A percentile compares a stretch with the other conserved stretches of the same genome.
These are phyloP conservation scores for Drosophila pegasa DNA, from an alignment of 2,888 invertebrate species.

Conservation along the genomic window DNA sequence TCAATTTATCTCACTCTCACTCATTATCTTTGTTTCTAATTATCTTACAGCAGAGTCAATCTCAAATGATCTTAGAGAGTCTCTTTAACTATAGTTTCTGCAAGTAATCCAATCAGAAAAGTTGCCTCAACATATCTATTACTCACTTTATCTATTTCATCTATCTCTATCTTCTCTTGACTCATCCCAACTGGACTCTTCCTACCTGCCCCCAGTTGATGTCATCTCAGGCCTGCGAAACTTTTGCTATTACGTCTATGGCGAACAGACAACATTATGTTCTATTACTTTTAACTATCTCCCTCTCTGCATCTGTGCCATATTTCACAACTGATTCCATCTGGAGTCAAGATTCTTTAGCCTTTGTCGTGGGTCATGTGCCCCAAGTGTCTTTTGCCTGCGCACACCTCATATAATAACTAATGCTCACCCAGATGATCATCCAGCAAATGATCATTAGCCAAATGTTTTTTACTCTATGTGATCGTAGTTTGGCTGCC, in stretches of 20 bases:
- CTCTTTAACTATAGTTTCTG: not conserved
- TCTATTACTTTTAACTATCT: not conserved
- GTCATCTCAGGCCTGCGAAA: constrained; percentile 1
- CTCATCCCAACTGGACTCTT: not conserved
- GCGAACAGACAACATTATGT: not conserved
- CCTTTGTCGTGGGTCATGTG: constrained; percentile 28
- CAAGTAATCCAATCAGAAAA: not conserved
- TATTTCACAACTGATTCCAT: constrained; percentile 8
- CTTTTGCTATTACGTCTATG: not conserved
- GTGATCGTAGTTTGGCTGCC: constrained; percentile 5
- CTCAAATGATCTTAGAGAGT: not conserved
- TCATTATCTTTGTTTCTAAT: not conserved
- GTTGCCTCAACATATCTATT: not conserved
- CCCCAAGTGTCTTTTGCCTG: constrained; percentile 11
- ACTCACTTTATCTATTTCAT: not conserved
- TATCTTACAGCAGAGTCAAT: too few species aligned
- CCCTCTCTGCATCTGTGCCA: not conserved
- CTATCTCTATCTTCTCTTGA: too few species aligned
- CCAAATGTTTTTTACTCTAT: not conserved
- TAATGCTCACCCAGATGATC: constrained; percentile 1
- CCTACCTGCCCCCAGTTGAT: constrained; percentile 3
- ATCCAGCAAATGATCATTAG: constrained; percentile 10
- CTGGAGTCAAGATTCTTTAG: constrained; percentile 19
- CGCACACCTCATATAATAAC: constrained; percentile 26
- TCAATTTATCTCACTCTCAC: not conserved